Conservation (phyloP, 2,113 vertebrate species). For the Petroica traversi region DNA sequence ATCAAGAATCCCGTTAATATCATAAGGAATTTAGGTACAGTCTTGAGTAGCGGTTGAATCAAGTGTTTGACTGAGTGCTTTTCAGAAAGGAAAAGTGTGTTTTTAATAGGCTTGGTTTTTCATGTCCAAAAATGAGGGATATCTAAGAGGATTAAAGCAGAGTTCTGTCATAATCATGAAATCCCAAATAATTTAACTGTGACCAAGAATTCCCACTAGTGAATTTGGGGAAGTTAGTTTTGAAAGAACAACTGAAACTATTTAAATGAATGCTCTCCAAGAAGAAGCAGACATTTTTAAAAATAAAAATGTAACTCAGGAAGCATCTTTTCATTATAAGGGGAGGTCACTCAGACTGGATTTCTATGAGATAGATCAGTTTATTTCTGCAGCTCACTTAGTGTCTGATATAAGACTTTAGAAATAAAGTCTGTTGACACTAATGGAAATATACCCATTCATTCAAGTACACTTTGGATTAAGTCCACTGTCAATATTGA, state of each 20-base stretch:
- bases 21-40: not conserved
- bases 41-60: not conserved
- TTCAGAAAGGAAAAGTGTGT: not conserved
- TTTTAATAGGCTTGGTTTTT: not conserved
- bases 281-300: not conserved
- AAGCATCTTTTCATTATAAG: not conserved
- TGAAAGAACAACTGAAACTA: not conserved
- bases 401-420: not conserved
- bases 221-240: not conserved
- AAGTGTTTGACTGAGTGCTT: not conserved
- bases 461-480: slow-evolving; percentile 5
- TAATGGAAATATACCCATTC: slow-evolving; percentile 5
- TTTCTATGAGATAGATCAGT: not conserved
- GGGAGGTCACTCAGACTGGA: not conserved
- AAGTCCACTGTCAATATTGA: slow-evolving; percentile 22
- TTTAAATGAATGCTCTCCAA: not conserved
- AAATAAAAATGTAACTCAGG: not conserved
- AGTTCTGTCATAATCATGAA: not conserved
- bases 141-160: not conserved
- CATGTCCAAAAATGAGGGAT: not conserved
- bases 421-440: not conserved
- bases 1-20: not conserved
- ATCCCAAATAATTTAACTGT: not conserved
- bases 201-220: not conserved
- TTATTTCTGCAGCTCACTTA: not conserved